Conservation (phyloP, 35 echinoderm and acorn worm genomes). For the Hemicentrotus pulcherrimus region DNA sequence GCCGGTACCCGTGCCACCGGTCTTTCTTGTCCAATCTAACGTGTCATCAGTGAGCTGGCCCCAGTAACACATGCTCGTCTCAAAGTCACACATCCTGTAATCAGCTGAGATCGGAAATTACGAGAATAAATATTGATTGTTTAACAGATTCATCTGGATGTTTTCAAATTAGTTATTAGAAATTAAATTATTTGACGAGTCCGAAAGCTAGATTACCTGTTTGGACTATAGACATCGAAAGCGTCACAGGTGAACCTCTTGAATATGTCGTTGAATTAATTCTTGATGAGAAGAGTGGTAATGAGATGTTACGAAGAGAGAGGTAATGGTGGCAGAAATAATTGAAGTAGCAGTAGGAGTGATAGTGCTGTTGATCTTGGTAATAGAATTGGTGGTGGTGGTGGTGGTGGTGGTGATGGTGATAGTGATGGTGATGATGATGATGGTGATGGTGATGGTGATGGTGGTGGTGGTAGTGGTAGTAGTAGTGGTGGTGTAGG, state of each 20-base stretch:
- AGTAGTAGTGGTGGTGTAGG: not conserved
- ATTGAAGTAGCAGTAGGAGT: not conserved
- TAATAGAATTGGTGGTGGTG: not conserved
- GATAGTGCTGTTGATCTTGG: not conserved
- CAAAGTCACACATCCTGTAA: conserved; percentile 48
- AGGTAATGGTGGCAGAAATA: not conserved
- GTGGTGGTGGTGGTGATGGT: not conserved
- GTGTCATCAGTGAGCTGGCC: conserved; percentile 75
- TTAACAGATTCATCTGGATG: not conserved
- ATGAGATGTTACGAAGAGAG: no score
- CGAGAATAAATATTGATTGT: not conserved
- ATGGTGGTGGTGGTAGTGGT: not conserved
- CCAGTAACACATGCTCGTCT: conserved; percentile 71
- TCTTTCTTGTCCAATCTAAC: conserved; percentile 68
- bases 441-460: not conserved
- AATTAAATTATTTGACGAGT: not conserved
- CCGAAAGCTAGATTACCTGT: not conserved
- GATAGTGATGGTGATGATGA: not conserved
- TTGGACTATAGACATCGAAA: not conserved
- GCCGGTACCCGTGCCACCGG: conserved; percentile 56
- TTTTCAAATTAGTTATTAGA: not conserved
- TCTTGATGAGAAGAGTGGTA: no score
- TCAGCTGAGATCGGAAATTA: not conserved
- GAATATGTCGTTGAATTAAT: not conserved
- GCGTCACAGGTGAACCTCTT: not conserved